phyloP scores from a whole-genome alignment of 2,113 vertebrate genomes.

The Myotis davidii region DNA sequence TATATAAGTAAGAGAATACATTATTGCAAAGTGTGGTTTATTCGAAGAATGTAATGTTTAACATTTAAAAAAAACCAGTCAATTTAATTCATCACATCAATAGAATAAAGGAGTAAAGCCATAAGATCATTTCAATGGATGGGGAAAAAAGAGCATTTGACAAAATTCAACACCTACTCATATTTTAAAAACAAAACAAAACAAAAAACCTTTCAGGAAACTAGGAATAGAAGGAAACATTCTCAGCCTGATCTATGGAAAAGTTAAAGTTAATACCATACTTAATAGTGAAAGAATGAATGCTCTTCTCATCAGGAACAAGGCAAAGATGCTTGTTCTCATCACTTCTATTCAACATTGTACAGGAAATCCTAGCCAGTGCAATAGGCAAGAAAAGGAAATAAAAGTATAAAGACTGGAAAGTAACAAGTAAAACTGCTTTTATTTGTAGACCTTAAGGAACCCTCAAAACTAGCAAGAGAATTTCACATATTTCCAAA shows the following conservation, averaged over 20 bases:
- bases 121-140: background rate
- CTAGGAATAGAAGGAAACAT: background rate
- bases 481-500: background rate
- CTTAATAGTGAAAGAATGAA: background rate
- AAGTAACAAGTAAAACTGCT: constrained; percentile 2
- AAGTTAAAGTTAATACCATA: background rate
- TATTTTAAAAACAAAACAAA: background rate
- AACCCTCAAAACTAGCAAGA: background rate
- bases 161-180: constrained; percentile 25
- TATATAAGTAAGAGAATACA: background rate
- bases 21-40: background rate
- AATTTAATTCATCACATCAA: constrained; percentile 50
- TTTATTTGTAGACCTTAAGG: background rate
- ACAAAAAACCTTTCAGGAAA: background rate
- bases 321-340: background rate
- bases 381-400: constrained; percentile 39
- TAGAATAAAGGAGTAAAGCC: constrained; percentile 26
- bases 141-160: background rate
- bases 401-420: background rate
- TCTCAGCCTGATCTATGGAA: background rate
- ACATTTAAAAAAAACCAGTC: background rate
- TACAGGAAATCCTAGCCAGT: background rate
- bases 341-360: background rate
- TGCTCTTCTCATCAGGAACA: background rate
- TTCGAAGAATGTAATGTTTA: constrained; percentile 24